Evolutionary conservation across 2,797 vertebrate genomes (phyloP).

Genomic region (Ammospiza maritima): DNA sequence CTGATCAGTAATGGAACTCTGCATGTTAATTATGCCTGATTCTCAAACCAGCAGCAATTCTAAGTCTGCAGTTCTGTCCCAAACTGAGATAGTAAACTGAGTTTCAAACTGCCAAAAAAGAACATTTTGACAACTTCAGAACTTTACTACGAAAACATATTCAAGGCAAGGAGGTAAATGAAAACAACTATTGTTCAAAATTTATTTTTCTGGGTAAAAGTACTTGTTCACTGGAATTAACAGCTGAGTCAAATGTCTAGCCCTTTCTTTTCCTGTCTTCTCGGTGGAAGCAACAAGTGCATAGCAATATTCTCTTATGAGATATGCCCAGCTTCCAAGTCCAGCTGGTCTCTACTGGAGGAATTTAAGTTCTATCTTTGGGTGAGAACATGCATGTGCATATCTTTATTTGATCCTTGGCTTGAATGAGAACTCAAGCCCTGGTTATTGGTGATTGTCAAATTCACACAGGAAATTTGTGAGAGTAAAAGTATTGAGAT

Average conservation of each 20-base stretch:
- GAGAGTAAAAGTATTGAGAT: not conserved
- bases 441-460: not conserved
- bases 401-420: not conserved
- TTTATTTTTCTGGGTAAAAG: not conserved
- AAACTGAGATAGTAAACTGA: not conserved
- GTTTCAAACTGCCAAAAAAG: not conserved
- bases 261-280: not conserved
- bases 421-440: not conserved
- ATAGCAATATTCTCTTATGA: not conserved
- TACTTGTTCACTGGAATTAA: not conserved
- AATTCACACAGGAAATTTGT: not conserved
- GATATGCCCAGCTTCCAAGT: not conserved
- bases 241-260: not conserved
- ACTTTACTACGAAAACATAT: not conserved
- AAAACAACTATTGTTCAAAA: not conserved
- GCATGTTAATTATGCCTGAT: not conserved
- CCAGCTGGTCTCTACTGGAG: not conserved
- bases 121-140: not conserved
- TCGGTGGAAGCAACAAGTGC: not conserved
- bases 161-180: not conserved
- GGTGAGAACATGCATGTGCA: not conserved
- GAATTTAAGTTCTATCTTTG: not conserved
- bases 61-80: not conserved
- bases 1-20: not conserved
- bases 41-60: not conserved